phyloP scores from a whole-genome alignment of 2,888 invertebrate genomes.

The Laspeyria flexula region DNA sequence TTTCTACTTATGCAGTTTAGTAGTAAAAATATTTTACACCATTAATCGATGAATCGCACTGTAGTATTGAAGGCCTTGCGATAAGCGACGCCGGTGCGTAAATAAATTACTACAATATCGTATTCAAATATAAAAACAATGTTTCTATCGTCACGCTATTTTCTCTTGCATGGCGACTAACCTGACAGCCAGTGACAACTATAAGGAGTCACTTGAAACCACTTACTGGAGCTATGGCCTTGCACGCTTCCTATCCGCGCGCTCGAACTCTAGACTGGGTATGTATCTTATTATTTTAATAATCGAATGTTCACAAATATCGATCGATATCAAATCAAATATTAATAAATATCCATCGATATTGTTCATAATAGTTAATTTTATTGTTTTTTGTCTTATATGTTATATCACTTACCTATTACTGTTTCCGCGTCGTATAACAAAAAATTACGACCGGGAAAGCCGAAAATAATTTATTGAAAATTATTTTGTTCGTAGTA shows the following conservation, averaged over 20 bases:
- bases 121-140: slow-evolving; percentile 19
- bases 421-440: too few species aligned
- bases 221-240: not conserved
- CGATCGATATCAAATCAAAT: too few species aligned
- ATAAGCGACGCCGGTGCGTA: slow-evolving; percentile 41
- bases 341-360: too few species aligned
- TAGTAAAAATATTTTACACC: not conserved
- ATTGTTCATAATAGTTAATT: too few species aligned
- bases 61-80: slow-evolving; percentile 42
- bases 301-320: not conserved
- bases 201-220: not conserved
- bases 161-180: slow-evolving; percentile 10
- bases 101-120: slow-evolving; percentile 40
- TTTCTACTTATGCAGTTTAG: not conserved
- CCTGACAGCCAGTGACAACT: not conserved
- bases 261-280: not conserved
- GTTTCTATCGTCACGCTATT: slow-evolving; percentile 26
- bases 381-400: too few species aligned
- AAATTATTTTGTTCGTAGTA: too few species aligned
- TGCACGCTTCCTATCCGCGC: not conserved
- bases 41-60: slow-evolving; percentile 33
- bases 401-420: too few species aligned
- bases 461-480: too few species aligned
- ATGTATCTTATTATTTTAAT: not conserved
- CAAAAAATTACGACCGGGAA: too few species aligned